phyloP scores from a whole-genome alignment of 2,797 vertebrate genomes.

The Cirrhinus molitorella region DNA sequence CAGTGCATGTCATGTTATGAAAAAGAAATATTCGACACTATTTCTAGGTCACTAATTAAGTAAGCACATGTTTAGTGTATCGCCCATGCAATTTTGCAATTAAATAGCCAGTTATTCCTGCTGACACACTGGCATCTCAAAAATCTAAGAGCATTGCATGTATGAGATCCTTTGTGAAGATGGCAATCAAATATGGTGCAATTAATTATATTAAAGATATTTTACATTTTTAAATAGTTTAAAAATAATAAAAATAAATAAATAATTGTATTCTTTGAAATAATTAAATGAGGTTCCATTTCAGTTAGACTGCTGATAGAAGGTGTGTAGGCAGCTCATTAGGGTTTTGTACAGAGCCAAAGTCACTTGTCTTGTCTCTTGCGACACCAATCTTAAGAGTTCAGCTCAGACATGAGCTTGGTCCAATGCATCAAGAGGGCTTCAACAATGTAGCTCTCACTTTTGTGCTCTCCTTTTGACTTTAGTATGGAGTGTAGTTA shows the following conservation, averaged over 20 bases:
- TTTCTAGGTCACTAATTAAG: neutral
- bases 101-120: neutral
- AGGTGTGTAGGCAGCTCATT: neutral
- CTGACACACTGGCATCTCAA: neutral
- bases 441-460: constrained; percentile 7
- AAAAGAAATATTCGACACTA: neutral
- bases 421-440: constrained; percentile 4
- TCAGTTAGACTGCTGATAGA: neutral
- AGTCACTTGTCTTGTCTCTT: neutral
- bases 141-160: neutral
- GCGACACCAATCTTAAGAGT: neutral
- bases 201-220: no score
- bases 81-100: neutral
- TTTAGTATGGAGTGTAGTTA: neutral
- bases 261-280: neutral
- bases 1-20: neutral
- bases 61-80: neutral
- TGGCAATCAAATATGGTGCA: no score
- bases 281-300: neutral
- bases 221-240: neutral
- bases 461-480: constrained; percentile 34
- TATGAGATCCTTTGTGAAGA: neutral
- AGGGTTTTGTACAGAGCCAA: neutral
- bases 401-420: neutral
- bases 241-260: neutral